These are phyloP conservation scores for Ceratina australensis DNA, from an alignment of 1,140 invertebrate species.

Conservation along the genomic window DNA sequence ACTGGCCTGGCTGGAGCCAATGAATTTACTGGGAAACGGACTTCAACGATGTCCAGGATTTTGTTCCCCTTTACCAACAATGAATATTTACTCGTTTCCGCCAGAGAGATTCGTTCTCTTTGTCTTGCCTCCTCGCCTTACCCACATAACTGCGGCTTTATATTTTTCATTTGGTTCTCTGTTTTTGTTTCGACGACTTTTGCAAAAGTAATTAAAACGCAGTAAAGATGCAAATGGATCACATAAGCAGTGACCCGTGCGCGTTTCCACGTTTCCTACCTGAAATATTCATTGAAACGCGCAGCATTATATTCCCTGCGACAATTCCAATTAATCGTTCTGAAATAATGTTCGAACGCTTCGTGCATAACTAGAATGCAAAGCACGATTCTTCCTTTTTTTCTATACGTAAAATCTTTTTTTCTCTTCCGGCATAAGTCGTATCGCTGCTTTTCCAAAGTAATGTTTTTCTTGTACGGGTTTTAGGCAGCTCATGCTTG, in stretches of 20 bases:
- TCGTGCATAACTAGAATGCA: not conserved
- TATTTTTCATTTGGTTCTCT: not conserved
- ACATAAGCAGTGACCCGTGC: not conserved
- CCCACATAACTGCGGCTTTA: not conserved
- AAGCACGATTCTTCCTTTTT: too few species aligned
- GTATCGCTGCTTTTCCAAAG: too few species aligned
- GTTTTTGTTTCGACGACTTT: constrained; percentile 13
- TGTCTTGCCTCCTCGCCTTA: not conserved
- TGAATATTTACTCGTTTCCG: constrained; percentile 57
- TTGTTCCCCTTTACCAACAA: constrained; percentile 52
- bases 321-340: not conserved
- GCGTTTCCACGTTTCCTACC: constrained; percentile 2
- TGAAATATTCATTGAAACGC: constrained; percentile 8
- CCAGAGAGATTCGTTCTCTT: not conserved
- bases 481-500: too few species aligned
- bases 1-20: constrained; percentile 30
- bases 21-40: constrained; percentile 53
- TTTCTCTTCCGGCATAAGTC: too few species aligned
- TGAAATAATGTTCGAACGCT: not conserved
- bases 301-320: not conserved
- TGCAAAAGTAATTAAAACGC: constrained; percentile 53
- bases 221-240: constrained; percentile 37
- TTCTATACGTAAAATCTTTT: too few species aligned
- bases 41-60: constrained; percentile 36
- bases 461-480: too few species aligned